A percentile compares a stretch with the other conserved stretches of the same genome.
Conservation (phyloP, 2,888 invertebrate genomes). For the Blera fallax region DNA sequence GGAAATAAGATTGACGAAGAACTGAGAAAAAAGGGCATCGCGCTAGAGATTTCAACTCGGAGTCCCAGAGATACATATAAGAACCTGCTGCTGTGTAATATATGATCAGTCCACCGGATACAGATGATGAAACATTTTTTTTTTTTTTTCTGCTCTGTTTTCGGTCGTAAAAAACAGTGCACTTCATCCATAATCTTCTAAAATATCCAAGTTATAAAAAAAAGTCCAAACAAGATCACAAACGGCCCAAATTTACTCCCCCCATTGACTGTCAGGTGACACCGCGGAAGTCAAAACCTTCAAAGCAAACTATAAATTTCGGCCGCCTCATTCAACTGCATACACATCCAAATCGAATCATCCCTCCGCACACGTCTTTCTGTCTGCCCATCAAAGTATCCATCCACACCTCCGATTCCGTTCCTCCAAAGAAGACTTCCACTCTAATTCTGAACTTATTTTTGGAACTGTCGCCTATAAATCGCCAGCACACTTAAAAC, state of each 20-base stretch:
- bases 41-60: too few relatives aligned
- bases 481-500: constrained; percentile 38
- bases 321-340: not conserved
- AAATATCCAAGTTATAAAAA: not conserved
- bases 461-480: constrained; percentile 40
- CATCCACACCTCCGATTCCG: not conserved
- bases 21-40: too few relatives aligned
- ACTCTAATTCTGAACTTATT: constrained; percentile 7
- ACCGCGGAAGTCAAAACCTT: not conserved
- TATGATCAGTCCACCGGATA: too few relatives aligned
- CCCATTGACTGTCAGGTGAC: not conserved
- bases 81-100: too few relatives aligned
- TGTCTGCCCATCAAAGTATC: not conserved
- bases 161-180: too few relatives aligned
- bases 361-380: not conserved
- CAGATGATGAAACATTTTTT: too few relatives aligned
- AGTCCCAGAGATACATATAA: too few relatives aligned
- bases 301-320: not conserved
- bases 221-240: not conserved
- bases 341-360: not conserved
- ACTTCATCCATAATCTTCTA: too few relatives aligned
- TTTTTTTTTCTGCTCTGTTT: too few relatives aligned
- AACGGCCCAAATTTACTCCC: not conserved
- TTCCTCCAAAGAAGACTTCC: not conserved
- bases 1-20: too few relatives aligned